Evolutionary conservation across 23 tunicate species (phyloP).

Genomic region (Trididemnum miniatum): DNA sequence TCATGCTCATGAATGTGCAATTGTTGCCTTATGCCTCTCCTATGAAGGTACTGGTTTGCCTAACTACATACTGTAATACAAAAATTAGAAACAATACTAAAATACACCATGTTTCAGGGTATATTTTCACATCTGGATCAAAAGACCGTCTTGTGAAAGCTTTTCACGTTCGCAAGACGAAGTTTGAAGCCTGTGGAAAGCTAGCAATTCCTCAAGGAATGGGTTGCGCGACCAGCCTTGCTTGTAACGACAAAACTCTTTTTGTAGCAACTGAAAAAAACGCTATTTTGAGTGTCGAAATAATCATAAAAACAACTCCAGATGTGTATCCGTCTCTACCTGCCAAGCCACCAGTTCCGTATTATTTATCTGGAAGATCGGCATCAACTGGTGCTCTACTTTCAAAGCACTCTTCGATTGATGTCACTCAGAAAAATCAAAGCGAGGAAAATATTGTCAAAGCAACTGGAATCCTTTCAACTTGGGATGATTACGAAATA

Average conservation of each 20-base stretch:
- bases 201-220: conserved; percentile 39
- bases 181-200: conserved; percentile 50
- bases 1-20: conserved; percentile 87
- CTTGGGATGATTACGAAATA: conserved; percentile 47
- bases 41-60: conserved; percentile 21
- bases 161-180: conserved; percentile 36
- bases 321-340: neutral
- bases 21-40: conserved; percentile 40
- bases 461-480: neutral
- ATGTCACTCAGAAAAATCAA: neutral
- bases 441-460: neutral
- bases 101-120: conserved; percentile 25
- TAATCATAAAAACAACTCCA: conserved; percentile 16
- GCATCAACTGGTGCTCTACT: neutral
- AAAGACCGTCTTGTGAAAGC: conserved; percentile 59
- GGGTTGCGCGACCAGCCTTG: conserved; percentile 56
- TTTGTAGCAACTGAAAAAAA: conserved; percentile 64
- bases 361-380: neutral
- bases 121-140: conserved; percentile 65
- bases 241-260: conserved; percentile 18
- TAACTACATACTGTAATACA: too few species aligned
- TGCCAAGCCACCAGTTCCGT: neutral
- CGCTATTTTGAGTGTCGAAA: conserved; percentile 28
- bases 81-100: neutral
- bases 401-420: neutral